These are phyloP conservation scores for Vanessa cardui DNA, from an alignment of 2,888 invertebrate genomes.

Conservation along the genomic window DNA sequence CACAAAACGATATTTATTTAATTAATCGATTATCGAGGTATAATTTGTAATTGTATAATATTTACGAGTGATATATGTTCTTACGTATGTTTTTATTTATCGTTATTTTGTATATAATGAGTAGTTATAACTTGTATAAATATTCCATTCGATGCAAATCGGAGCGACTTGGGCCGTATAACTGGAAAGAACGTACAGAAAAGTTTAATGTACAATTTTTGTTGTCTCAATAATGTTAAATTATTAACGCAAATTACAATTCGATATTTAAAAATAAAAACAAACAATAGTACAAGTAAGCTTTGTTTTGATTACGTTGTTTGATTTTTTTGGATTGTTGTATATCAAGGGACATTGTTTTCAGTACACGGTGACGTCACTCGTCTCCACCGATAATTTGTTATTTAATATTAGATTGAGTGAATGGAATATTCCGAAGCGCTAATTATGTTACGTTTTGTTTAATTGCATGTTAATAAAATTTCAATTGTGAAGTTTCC, in stretches of 20 bases:
- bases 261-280: background rate
- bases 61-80: constrained; percentile 9
- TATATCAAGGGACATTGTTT: background rate
- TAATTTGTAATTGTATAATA: background rate
- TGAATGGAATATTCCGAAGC: background rate
- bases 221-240: background rate
- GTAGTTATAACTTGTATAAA: constrained; percentile 35
- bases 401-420: constrained; percentile 7
- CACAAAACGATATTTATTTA: too few species aligned
- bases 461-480: constrained; percentile 7
- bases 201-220: background rate
- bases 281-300: constrained; percentile 3
- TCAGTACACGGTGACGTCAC: background rate
- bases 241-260: background rate
- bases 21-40: too few species aligned
- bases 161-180: background rate
- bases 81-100: constrained; percentile 20
- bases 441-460: background rate
- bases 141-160: constrained; percentile 15
- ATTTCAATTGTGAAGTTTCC: background rate
- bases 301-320: background rate
- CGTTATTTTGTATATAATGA: constrained; percentile 44
- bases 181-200: background rate
- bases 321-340: constrained; percentile 1
- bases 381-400: background rate